These are phyloP conservation scores for Eugnorisma glareosa DNA, from an alignment of 2,888 invertebrate species.

Conservation along the genomic window DNA sequence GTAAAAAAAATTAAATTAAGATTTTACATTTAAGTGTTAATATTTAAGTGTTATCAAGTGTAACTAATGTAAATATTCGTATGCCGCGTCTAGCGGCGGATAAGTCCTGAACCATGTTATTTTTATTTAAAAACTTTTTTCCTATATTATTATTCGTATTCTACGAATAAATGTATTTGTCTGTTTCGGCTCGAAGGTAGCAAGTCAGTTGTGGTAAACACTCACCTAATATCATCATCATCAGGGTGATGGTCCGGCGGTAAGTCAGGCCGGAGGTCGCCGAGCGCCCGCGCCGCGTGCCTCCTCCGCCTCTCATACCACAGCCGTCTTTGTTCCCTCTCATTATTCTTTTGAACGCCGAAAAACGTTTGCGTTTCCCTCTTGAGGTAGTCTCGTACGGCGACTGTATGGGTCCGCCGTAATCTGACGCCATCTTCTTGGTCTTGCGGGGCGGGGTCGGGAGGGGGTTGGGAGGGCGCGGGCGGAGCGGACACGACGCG, in stretches of 20 bases:
- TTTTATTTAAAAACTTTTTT: too few species aligned
- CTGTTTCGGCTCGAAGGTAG: too few species aligned
- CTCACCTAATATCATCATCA: constrained; percentile 90
- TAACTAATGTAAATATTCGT: too few species aligned
- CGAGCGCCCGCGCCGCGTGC: constrained; percentile 93
- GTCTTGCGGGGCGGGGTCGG: constrained; percentile 82
- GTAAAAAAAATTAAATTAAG: too few species aligned
- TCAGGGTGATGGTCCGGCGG: constrained; percentile 91
- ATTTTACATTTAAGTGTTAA: too few species aligned
- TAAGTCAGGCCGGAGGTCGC: constrained; percentile 91
- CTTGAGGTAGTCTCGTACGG: constrained; percentile 92
- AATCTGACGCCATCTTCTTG: constrained; percentile 88
- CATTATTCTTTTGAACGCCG: constrained; percentile 95
- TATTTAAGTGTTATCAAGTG: too few species aligned
- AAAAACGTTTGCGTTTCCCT: constrained; percentile 96
- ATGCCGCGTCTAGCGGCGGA: too few species aligned
- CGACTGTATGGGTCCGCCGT: constrained; percentile 84
- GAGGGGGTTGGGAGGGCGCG: constrained; percentile 76
- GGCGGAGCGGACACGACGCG: constrained; percentile 83
- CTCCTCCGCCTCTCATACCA: constrained; percentile 95
- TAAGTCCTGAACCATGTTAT: too few species aligned
- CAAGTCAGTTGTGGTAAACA: neutral
- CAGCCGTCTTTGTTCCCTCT: constrained; percentile 93
- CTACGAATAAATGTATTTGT: too few species aligned
- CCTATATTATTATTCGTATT: too few species aligned